Evolutionary conservation across 2,797 vertebrate species (phyloP), one percentile per base, ranked within the genome.

Genomic region (Adelosebastes latens): DNA sequence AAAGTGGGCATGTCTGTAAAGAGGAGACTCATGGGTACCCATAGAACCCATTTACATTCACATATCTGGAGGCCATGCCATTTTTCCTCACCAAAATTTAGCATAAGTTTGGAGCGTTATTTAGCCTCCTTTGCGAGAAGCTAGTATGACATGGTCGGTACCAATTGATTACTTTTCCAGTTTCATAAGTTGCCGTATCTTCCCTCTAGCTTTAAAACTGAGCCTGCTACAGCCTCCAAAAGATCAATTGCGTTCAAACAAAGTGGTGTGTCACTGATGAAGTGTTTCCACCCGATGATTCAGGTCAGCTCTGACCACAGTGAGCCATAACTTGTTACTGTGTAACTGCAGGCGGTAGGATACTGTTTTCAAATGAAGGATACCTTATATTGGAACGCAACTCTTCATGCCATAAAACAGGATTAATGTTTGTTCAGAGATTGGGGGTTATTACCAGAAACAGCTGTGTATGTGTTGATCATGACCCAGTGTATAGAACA

Each of bases 401-500:
- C 25, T 61, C 34, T 61, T 60, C 58, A 66, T 42, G 60, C 20
- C 64, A 79, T 67, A 60, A 46, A 78, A 75, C 72, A 42, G 13
- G 16, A 61, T 62, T 82, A 73, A 79, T 82, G 77, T 81, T 87
- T 82, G 60, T 61, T 73, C 55, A 77, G 79, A 53, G 67, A 36
- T 18, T 2, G 2, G 61, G 34, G 67, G 27, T 55, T 56, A 12
- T 71, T 63, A 82, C n/a, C 68, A 81, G 79, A 74, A 87, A 70
- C 72, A 87, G 75, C 55, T 84, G 79, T 67, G 72, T 12, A 25
- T 64, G 58, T 72, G 39, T 64, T 80, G 65, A 66, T 77, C 36
- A 31, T 36, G 53, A 32, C 55, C 34, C 27, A 36, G 46, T 66
- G 59, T 29, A 63, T 27, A 59, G 36, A 67, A 61, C 34, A 46